Conservation (phyloP, 2,113 vertebrate species). For the Hepsetus odoe region DNA sequence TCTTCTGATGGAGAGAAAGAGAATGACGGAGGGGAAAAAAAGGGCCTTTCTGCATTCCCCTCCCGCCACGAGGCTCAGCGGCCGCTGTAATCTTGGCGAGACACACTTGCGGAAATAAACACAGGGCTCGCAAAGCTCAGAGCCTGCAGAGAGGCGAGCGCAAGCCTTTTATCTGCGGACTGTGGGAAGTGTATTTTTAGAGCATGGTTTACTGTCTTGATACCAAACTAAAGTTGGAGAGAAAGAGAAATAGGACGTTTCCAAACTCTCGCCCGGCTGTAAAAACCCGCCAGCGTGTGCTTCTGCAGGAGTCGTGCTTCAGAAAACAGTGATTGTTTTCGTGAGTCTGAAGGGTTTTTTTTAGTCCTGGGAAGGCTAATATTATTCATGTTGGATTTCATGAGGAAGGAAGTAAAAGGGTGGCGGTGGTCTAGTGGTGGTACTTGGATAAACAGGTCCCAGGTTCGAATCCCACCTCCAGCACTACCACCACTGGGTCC, state of each 20-base stretch:
- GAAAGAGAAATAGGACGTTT: conserved; percentile 12
- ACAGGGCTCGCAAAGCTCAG: conserved; percentile 74
- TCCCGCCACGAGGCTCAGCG: conserved; percentile 62
- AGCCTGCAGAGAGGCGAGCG: conserved; percentile 73
- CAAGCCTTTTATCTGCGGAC: conserved; percentile 72
- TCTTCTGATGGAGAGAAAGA: conserved; percentile 16
- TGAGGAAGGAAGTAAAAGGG: no score
- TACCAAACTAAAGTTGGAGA: conserved; percentile 6
- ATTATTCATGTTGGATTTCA: no score
- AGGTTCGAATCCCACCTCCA: no score
- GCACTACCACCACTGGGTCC: no score
- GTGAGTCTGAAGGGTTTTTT: no score
- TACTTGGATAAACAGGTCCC: no score
- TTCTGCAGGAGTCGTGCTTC: background rate
- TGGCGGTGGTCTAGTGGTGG: no score
- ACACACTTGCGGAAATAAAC: conserved; percentile 80
- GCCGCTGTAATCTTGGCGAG: conserved; percentile 78
- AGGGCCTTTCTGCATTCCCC: conserved; percentile 52
- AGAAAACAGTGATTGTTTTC: background rate
- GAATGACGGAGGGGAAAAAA: no score
- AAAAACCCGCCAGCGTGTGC: no score
- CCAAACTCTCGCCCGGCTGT: conserved; percentile 7
- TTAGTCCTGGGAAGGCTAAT: no score
- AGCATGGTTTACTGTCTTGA: conserved; percentile 7
- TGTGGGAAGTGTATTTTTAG: conserved; percentile 57